Evolutionary conservation across 2,113 vertebrate genomes (phyloP).

Genomic region (Eira barbara): DNA sequence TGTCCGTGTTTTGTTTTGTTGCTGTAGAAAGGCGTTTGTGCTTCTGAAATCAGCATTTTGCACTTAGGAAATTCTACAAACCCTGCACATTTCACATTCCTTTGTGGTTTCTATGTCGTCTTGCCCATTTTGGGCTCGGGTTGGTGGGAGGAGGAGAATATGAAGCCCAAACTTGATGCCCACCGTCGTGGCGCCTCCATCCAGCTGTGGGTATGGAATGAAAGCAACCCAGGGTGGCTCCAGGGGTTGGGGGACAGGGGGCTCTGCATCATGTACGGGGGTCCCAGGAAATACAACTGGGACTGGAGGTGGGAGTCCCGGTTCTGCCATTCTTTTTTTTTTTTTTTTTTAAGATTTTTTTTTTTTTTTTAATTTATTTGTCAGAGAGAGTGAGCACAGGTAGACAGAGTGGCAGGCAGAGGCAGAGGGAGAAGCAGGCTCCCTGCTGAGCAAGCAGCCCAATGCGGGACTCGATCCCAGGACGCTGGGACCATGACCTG

Average conservation of each 20-base stretch:
- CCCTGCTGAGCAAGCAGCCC: too few species aligned
- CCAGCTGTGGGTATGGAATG: neutral
- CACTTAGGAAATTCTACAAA: neutral
- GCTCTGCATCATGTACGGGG: rapidly evolving
- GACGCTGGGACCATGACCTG: too few species aligned
- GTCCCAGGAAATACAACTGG: neutral
- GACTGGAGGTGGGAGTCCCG: neutral
- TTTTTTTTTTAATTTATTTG: too few species aligned
- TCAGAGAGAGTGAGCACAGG: too few species aligned
- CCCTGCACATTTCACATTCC: neutral
- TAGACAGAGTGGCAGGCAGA: too few species aligned
- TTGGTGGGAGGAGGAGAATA: rapidly evolving
- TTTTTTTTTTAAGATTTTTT: too few species aligned
- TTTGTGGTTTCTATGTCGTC: neutral
- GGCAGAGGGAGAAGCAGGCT: too few species aligned
- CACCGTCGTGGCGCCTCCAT: rapidly evolving
- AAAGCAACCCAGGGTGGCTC: neutral
- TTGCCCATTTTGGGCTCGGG: neutral
- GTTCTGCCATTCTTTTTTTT: neutral
- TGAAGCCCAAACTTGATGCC: neutral
- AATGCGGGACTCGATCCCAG: too few species aligned
- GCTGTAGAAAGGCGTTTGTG: neutral
- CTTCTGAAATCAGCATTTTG: neutral
- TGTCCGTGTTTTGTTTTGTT: neutral
- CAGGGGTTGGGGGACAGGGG: too few species aligned